Evolutionary conservation across 2,113 vertebrate genomes (phyloP), one percentile per base, ranked within the genome.

Genomic region (Periophthalmus modestus): DNA sequence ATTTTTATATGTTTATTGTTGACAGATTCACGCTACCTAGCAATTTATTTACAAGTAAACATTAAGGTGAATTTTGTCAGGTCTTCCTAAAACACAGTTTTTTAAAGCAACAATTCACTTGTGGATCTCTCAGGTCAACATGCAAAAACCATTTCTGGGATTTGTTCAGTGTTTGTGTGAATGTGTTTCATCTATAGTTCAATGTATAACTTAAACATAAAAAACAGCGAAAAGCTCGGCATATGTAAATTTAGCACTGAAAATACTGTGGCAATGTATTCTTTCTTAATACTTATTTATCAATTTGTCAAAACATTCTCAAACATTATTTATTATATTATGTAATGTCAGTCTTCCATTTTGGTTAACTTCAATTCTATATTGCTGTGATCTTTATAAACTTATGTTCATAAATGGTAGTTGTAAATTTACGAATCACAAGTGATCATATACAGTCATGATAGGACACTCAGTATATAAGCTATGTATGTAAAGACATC

Each of bases 81-180:
- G 93, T 94, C 95, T 96, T 96, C 93, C 92, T 89, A 70, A 75
- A 65, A 65, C 43, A 55, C 6, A 43, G 28, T 75, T 74, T 69
- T 92, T 89, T 93, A 77, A 82, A 87, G 92, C 93, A 75, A 91
- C 91, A 92, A 87, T 89, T 66, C 43, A 81, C 82, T 88, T 79
- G 91, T 80, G 90, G 69, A 93, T 94, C 95, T 95, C 96, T 96
- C 95, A 93, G 93, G 93, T 90, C 88, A 83, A 88, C 86, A 88
- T 92, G 87, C 77, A 89, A 84, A 84, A 87, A 75, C 71, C 62
- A 55, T 18, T 28, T 85, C 84, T 82, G 85, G 86, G 82, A 78
- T 87, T 86, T n/a, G n/a, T n/a, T 55, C 19, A 9, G 72, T 82
- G 79, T 79, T 85, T 90, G 85, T 88, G 85, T 82, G 76, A 83